Evolutionary conservation across 2,113 vertebrate species (phyloP).

Genomic region (Etia nguti): DNA sequence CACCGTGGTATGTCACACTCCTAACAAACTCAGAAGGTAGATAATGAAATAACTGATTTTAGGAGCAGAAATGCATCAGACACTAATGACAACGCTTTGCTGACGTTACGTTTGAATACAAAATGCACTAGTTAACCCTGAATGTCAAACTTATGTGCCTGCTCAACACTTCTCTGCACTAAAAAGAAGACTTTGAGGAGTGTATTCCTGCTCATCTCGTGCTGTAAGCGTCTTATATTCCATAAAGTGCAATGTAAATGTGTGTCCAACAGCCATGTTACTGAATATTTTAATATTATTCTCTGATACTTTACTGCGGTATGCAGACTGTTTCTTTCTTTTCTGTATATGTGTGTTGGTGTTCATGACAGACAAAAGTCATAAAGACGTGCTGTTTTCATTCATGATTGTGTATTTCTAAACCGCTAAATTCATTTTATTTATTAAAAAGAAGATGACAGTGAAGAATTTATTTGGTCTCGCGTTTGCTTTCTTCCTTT

Average conservation of each 20-base stretch:
- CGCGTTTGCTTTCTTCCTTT: background rate
- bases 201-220: background rate
- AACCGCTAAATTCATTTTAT: background rate
- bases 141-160: conserved; percentile 34
- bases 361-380: background rate
- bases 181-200: background rate
- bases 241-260: conserved; percentile 9
- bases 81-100: background rate
- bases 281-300: background rate
- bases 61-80: background rate
- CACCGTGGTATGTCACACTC: background rate
- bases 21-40: background rate
- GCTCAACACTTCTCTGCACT: background rate
- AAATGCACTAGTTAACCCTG: conserved; percentile 17
- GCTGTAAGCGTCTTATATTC: background rate
- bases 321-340: background rate
- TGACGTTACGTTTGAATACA: background rate
- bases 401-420: background rate
- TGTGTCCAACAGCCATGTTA: background rate
- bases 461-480: background rate
- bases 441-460: conserved; percentile 31
- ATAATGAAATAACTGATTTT: background rate
- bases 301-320: background rate
- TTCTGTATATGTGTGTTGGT: background rate
- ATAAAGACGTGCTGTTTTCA: background rate